Conservation (phyloP, 1,140 invertebrate species). For the Ridgeia piscesae region DNA sequence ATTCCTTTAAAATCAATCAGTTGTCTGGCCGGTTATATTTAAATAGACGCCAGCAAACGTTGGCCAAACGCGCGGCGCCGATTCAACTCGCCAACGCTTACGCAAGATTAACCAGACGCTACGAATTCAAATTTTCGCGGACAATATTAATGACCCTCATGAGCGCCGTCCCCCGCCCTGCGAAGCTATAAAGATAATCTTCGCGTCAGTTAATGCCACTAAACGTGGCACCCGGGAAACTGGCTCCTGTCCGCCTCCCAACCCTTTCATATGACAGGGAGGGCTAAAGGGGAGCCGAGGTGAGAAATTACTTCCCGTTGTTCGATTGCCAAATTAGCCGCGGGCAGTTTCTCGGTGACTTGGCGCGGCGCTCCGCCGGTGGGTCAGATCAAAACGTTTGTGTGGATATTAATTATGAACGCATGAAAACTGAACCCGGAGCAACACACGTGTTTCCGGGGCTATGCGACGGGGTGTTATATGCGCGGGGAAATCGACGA, state of each 20-base stretch:
- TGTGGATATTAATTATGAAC: slow-evolving; percentile 6
- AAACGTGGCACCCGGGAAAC: neutral
- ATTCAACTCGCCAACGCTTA: neutral
- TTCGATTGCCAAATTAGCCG: neutral
- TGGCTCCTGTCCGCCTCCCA: neutral
- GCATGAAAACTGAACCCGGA: neutral
- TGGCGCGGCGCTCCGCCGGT: neutral
- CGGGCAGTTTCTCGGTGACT: neutral
- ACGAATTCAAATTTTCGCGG: neutral
- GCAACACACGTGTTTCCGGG: neutral
- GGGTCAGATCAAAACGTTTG: neutral
- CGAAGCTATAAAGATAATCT: neutral
- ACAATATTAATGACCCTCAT: neutral
- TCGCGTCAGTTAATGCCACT: neutral
- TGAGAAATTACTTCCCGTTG: neutral
- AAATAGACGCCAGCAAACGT: neutral
- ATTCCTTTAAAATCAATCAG: neutral
- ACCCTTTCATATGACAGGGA: neutral
- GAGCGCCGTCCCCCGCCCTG: neutral
- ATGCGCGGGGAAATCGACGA: neutral
- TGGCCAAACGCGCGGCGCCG: neutral
- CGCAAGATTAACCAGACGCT: neutral
- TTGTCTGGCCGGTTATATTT: neutral
- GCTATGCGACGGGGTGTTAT: neutral
- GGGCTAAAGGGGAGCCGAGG: neutral